Percentiles rank a stretch among this genome's conserved stretches.
These are phyloP conservation scores for Lissonota sp. DNA, from an alignment of 2,888 invertebrate genomes.

Conservation along the genomic window DNA sequence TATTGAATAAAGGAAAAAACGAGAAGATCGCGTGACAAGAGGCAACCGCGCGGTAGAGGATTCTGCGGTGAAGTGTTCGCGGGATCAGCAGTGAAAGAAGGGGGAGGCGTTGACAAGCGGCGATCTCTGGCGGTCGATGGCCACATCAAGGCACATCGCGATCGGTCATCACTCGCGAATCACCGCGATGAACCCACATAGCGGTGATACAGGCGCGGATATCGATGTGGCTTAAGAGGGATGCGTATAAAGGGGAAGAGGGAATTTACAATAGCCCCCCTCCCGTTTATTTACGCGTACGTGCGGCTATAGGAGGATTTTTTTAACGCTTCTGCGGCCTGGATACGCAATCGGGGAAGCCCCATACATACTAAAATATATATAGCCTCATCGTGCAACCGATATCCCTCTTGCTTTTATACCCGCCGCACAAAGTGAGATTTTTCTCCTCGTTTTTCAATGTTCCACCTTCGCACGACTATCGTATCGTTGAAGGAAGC, in stretches of 20 bases:
- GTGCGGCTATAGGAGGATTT: conserved; percentile 24
- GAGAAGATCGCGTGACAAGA: conserved; percentile 41
- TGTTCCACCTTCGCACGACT: conserved; percentile 62
- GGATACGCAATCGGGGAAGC: conserved; percentile 70
- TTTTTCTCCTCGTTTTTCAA: conserved; percentile 54
- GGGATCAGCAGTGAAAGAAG: conserved; percentile 15
- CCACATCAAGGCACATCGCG: conserved; percentile 51
- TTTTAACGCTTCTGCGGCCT: conserved; percentile 48
- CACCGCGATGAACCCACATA: conserved; percentile 66
- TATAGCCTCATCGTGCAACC: conserved; percentile 71
- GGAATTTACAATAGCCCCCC: conserved; percentile 69
- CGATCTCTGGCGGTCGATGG: conserved; percentile 25
- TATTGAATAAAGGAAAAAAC: conserved; percentile 25
- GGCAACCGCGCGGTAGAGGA: conserved; percentile 27
- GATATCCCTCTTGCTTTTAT: conserved; percentile 69
- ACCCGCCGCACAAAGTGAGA: conserved; percentile 55
- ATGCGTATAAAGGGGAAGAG: conserved; percentile 38
- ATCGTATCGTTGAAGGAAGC: conserved; percentile 49
- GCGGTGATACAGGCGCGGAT: conserved; percentile 57
- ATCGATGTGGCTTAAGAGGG: conserved; percentile 37
- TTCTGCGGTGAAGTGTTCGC: conserved; percentile 31
- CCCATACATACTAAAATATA: conserved; percentile 61
- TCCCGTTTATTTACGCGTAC: conserved; percentile 56
- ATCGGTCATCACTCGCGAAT: conserved; percentile 38
- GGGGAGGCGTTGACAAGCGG: conserved; percentile 9